phyloP scores from a whole-genome alignment of 2,797 vertebrate genomes.

The Babyrousa celebensis region DNA sequence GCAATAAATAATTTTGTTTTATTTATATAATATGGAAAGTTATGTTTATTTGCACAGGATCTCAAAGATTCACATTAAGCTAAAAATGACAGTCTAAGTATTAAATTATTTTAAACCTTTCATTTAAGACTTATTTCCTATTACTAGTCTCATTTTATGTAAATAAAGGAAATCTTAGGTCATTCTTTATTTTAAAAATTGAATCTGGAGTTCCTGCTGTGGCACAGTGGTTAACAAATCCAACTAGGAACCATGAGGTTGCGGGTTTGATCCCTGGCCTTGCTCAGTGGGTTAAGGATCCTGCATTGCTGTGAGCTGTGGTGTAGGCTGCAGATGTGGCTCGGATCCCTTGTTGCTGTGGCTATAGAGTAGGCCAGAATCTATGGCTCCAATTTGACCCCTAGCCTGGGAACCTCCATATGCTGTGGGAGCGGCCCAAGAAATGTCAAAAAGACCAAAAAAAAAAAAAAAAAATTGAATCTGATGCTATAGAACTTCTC shows the following conservation, averaged over 20 bases:
- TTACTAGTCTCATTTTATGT: neutral
- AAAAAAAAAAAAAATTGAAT: neutral
- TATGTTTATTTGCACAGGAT: neutral
- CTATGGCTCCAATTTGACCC: no score
- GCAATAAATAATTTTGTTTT: neutral
- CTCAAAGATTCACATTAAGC: neutral
- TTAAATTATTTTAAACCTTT: neutral
- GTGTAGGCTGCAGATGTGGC: no score
- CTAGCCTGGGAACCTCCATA: no score
- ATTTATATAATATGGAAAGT: neutral
- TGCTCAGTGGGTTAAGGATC: no score
- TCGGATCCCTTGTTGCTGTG: no score
- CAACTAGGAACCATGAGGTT: no score
- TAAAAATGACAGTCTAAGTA: slow-evolving; percentile 9
- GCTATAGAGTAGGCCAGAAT: no score
- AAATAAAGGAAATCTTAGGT: neutral
- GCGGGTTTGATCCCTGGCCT: no score
- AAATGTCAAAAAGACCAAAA: no score
- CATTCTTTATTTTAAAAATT: slow-evolving; percentile 19
- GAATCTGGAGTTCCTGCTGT: neutral
- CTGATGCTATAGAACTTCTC: neutral
- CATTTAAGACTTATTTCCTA: neutral
- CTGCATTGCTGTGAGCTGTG: no score
- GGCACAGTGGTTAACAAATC: no score
- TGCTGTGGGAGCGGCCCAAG: no score